Evolutionary conservation across 2,888 invertebrate species (phyloP).

Genomic region (Saturnia pavonia): DNA sequence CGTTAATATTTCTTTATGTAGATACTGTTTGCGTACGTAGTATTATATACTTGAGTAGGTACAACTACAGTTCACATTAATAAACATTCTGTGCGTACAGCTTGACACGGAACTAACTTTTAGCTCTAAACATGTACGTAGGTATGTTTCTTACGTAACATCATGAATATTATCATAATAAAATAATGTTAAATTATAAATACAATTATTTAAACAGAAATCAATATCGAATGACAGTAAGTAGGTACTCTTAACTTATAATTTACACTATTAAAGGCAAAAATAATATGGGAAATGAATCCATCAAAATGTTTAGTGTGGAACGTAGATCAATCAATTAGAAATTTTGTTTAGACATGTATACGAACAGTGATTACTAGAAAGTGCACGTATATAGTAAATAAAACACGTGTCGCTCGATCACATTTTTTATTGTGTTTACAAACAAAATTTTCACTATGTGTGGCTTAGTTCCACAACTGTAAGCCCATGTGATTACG

Average conservation of each 20-base stretch:
- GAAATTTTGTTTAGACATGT: background rate
- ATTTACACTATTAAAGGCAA: no score
- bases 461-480: no score
- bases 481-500: no score
- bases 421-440: background rate
- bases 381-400: background rate
- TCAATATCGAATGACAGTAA: background rate
- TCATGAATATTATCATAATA: no score
- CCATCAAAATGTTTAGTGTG: background rate
- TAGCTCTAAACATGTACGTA: no score
- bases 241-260: no score
- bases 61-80: background rate
- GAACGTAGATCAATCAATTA: background rate
- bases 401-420: background rate
- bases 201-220: background rate
- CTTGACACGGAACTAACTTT: no score
- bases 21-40: background rate
- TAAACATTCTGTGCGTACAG: no score
- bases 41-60: background rate
- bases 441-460: background rate
- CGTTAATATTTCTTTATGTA: background rate
- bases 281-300: background rate
- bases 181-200: background rate
- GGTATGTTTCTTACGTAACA: no score
- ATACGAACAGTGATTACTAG: background rate